Evolutionary conservation across 2,797 vertebrate species (phyloP), one percentile per base, ranked within the genome.

Genomic region (Poeciliopsis infans): DNA sequence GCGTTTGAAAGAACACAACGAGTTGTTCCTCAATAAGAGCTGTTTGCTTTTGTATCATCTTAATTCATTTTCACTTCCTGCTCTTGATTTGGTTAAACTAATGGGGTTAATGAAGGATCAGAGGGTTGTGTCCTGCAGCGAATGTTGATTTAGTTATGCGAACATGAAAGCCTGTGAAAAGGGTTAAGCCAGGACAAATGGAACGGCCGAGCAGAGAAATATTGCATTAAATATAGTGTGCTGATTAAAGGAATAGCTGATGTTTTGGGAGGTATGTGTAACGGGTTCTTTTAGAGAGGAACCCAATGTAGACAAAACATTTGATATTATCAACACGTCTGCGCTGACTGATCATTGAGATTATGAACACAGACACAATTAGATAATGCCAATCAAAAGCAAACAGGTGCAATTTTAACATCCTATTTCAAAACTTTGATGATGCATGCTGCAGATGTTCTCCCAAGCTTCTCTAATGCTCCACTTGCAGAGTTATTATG

Each of bases 1-100:
- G 90, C 89, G 89, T 87, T 78, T 41, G 25, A 79, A 80, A 74
- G 79, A 92, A 91, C 93, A 76, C 89, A 83, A 31, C 81, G 83
- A 46, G 88, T 85, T 89, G 80, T 89, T 88, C 68, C 86, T 91
- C 91, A 89, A 94, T 91, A 78, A 77, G 85, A 85, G 25, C 41
- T 86, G 92, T 93, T 95, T 92, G 90, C 80, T 83, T 93, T 86
- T 83, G 70, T 90, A 81, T 95, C 93, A 92, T 92, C 87, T 87
- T 91, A 80, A 88, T 74, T 84, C 81, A 73, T 86, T 83, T 78
- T 6, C 68, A 83, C 87, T 92, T 93, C 89, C 91, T 90, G 77
- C 72, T 85, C 82, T 84, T 84, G 81, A 91, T 87, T 87, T 47
- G 78, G 53, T 78, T 82, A 20, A 5, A 69, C 47, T 93, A 86